These are phyloP conservation scores for Periophthalmus modestus DNA, from an alignment of 2,113 vertebrate genomes.

Conservation along the genomic window DNA sequence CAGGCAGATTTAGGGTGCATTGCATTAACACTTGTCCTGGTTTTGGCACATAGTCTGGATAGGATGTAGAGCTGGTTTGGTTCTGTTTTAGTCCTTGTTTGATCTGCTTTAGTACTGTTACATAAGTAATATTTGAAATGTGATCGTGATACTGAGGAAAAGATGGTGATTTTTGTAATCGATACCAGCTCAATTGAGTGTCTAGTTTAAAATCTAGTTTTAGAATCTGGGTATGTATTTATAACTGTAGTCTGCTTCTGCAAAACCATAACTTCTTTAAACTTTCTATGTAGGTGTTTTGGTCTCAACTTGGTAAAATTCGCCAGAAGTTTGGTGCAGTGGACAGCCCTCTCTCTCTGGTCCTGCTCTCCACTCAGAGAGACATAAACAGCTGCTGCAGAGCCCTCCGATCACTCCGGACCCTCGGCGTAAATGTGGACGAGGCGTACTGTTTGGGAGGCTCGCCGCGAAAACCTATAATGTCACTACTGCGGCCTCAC, in stretches of 20 bases:
- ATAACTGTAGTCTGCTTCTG: too few species aligned
- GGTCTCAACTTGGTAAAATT: slow-evolving; percentile 46
- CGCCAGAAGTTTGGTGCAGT: slow-evolving; percentile 32
- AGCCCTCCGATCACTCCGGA: slow-evolving; percentile 37
- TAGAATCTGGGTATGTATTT: too few species aligned
- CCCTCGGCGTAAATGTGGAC: slow-evolving; percentile 42
- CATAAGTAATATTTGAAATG: too few species aligned
- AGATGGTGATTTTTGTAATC: too few species aligned
- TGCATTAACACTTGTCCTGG: too few species aligned
- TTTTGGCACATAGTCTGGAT: neutral
- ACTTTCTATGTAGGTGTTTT: slow-evolving; percentile 37
- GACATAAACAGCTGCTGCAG: slow-evolving; percentile 34
- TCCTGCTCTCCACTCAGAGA: slow-evolving; percentile 32
- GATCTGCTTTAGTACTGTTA: too few species aligned
- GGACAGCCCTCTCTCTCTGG: slow-evolving; percentile 53
- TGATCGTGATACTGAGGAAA: too few species aligned
- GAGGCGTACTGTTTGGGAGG: slow-evolving; percentile 64
- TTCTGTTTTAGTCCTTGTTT: too few species aligned
- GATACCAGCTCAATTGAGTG: too few species aligned
- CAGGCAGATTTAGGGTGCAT: too few species aligned
- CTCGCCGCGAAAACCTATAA: slow-evolving; percentile 36
- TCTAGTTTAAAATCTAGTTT: too few species aligned
- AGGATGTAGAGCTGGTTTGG: neutral
- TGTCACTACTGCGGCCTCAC: slow-evolving; percentile 50
- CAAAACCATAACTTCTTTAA: too few species aligned